Evolutionary conservation across 2,888 invertebrate genomes (phyloP), one percentile per base, ranked within the genome.

Genomic region (Zygothrica quintamaculata): DNA sequence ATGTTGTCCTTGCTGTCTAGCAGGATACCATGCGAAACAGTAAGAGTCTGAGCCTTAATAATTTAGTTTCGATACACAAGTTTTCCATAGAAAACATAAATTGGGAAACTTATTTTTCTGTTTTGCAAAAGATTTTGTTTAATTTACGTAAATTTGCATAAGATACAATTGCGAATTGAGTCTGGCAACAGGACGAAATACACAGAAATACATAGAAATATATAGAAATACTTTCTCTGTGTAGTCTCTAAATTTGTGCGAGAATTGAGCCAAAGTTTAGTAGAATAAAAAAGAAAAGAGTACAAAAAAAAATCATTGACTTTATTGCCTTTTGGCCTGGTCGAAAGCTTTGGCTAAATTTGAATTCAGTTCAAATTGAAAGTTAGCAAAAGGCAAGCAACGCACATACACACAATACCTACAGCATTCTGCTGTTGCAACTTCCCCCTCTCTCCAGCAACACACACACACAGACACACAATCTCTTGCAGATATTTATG

Each of bases 101-200:
- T 69, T 62, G 44, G 9, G 68, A 76, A 84, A 84, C 82, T 87
- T 84, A 81, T 87, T 84, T 84, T 84, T 84, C 87, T 81, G 87
- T 84, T 87, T 84, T 53, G 37, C 18, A 64, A 66, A 82, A 84
- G 87, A 87, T 87, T 87, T 87, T 76, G 82, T 84, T 84, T 84
- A 81, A 87, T 87, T 84, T 84, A 69, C 65, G 82, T 62, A 84
- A 81, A 84, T 84, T 84, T 84, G 81, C 87, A 84, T 84, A 81
- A 78, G 87, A 82, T 77, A 82, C 87, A 82, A 82, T 80, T 71
- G 68, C 66, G 15, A 52, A 29, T 22, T 15, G 43, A 22, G 43
- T 50, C 43, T 48, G 29, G 42, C n/a, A n/a, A n/a, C n/a, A n/a
- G n/a, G n/a, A n/a, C n/a, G n/a, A n/a, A n/a, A n/a, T n/a, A n/a